phyloP scores from a whole-genome alignment of 2,888 invertebrate species.

The Nemurella pictetii region DNA sequence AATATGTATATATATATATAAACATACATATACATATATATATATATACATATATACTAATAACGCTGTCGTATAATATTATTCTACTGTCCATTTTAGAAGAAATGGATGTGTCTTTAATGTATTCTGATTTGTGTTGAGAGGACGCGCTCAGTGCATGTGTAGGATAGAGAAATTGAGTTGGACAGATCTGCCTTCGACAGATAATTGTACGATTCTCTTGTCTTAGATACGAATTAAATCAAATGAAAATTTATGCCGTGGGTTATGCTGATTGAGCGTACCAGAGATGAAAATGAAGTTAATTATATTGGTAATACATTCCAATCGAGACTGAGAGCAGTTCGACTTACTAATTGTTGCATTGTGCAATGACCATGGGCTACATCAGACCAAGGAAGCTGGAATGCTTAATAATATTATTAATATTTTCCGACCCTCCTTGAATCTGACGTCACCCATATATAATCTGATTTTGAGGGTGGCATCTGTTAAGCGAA shows the following conservation, averaged over 20 bases:
- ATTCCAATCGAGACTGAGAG: neutral
- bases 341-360: neutral
- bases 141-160: conserved; percentile 38
- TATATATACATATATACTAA: neutral
- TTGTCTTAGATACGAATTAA: neutral
- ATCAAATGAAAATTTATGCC: conserved; percentile 7
- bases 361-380: neutral
- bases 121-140: conserved; percentile 29
- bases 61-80: neutral
- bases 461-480: neutral
- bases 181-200: conserved; percentile 34
- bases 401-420: neutral
- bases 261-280: neutral
- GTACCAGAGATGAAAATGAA: neutral
- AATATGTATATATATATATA: neutral
- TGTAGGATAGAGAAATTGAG: conserved; percentile 32
- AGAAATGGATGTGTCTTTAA: conserved; percentile 20
- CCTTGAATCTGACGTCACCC: neutral
- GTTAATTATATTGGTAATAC: neutral
- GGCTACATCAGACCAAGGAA: neutral
- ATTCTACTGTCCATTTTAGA: conserved; percentile 19
- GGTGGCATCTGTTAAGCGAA: conserved; percentile 11
- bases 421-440: neutral
- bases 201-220: neutral
- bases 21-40: neutral